Base-by-base conservation (phyloP, 1,140 invertebrate species). In the Lepidostoma basale region DNA sequence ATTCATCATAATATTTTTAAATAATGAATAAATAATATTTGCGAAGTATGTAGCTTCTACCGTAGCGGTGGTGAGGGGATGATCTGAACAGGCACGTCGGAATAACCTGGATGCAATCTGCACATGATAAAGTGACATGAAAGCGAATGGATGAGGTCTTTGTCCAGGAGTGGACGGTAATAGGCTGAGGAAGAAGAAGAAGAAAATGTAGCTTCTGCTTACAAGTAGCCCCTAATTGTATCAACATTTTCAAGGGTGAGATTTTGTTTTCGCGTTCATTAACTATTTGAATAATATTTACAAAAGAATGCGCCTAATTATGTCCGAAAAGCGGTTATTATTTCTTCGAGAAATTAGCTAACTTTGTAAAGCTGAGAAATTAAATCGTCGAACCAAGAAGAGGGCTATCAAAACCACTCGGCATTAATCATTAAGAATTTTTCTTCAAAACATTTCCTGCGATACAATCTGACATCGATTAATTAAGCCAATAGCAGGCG, bases 401-500 rank as follows among this genome's bases (percentile, higher is more conserved):
- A 26, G 22, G 45, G 10, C 42, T 63, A 16, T 63, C 62, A 28
- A 30, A 33, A 63, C 23, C 62, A 63, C 62, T 49, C 33, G 49
- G 4, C 26, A 30, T 28, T 44, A 62, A 26, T 62, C 36, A 23
- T 39, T 16, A 39, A 10, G 36, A n/a, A 62, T 23, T 44, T 63
- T 63, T 36, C 28, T 33, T 63, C 25, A 26, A 39, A n/a, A 42
- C 36, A 20, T 58, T 56, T 59, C 9, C 52, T 28, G 40, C 40
- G 10, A 42, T 67, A 33, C 52, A 68, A 68, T 68, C 58, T 42
- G 66, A 28, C 33, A 60, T 60, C 66, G 58, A 68, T 68, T 68
- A 68, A 68, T 68, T 60, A 60, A 62, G 66, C 40, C 26, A 68
- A 49, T 68, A 67, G 22, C 49, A 45, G n/a, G 64, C 26, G 26